Conservation (phyloP, 2,888 invertebrate species). For the Apodemia duryi region DNA sequence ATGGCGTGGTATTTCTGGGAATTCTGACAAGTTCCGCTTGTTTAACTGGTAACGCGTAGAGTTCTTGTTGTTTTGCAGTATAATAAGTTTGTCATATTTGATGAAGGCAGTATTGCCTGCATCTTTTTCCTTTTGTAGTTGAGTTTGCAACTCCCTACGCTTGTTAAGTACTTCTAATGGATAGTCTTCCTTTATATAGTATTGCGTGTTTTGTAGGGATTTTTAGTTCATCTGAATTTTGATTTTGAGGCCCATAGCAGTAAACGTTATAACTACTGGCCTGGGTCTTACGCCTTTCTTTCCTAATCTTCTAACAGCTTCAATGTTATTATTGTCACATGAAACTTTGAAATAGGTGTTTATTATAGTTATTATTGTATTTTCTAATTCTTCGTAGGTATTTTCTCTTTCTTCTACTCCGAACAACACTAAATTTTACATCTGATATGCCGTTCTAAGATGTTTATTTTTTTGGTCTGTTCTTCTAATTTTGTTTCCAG, state of each 20-base stretch:
- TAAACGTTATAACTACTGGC: conserved; percentile 19
- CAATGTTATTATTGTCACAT: conserved; percentile 4
- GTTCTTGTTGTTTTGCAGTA: conserved; percentile 17
- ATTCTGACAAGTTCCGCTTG: conserved; percentile 17
- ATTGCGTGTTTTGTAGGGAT: conserved; percentile 15
- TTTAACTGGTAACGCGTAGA: not conserved
- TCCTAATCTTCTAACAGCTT: conserved; percentile 20
- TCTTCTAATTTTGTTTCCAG: conserved; percentile 3
- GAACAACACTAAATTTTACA: conserved; percentile 7
- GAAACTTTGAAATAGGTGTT: conserved; percentile 1
- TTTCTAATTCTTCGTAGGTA: not conserved
- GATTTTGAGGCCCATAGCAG: conserved; percentile 21
- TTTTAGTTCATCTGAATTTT: conserved; percentile 17
- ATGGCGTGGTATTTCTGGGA: not conserved
- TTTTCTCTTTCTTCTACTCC: conserved; percentile 11
- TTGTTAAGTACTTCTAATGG: conserved; percentile 25
- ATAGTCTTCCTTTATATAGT: conserved; percentile 27
- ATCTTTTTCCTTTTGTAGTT: conserved; percentile 19
- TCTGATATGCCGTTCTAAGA: not conserved
- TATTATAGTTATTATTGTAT: conserved; percentile 4
- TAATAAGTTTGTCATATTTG: conserved; percentile 31
- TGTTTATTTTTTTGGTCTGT: not conserved
- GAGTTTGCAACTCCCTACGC: conserved; percentile 19
- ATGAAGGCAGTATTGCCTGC: conserved; percentile 27
- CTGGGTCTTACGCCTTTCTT: conserved; percentile 21